phyloP scores from a whole-genome alignment of 2,113 vertebrate species.

The Rousettus leschenaultii region DNA sequence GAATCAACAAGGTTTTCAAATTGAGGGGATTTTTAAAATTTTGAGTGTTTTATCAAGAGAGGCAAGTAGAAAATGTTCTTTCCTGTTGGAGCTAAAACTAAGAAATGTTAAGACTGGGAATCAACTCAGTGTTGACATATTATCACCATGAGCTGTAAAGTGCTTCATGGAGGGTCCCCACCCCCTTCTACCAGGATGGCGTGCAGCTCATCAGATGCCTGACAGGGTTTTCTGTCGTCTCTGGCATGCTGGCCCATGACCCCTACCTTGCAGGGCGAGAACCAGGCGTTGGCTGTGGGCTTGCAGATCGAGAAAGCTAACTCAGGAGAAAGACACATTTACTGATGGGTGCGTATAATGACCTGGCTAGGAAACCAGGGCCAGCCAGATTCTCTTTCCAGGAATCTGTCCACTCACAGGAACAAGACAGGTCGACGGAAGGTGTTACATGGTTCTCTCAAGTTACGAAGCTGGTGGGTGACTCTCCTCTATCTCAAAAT shows the following conservation, averaged over 20 bases:
- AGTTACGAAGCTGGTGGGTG: background rate
- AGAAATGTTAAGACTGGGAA: background rate
- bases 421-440: background rate
- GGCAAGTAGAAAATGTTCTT: background rate
- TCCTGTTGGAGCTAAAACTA: background rate
- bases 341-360: background rate
- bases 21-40: background rate
- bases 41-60: background rate
- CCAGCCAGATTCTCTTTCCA: too few relatives aligned
- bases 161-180: too few relatives aligned
- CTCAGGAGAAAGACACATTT: background rate
- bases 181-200: background rate
- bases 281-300: background rate
- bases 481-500: background rate
- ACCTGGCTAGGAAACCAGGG: background rate
- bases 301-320: background rate
- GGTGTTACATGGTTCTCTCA: background rate
- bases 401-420: background rate
- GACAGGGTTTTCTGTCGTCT: background rate
- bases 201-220: background rate
- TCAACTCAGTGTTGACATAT: background rate
- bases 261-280: background rate
- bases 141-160: background rate
- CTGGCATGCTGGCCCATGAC: rapidly evolving
- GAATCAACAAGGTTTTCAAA: background rate